Percentiles rank a stretch among this genome's conserved stretches.
phyloP scores from a whole-genome alignment of 1,140 invertebrate genomes.

The Drosophila pachea region DNA sequence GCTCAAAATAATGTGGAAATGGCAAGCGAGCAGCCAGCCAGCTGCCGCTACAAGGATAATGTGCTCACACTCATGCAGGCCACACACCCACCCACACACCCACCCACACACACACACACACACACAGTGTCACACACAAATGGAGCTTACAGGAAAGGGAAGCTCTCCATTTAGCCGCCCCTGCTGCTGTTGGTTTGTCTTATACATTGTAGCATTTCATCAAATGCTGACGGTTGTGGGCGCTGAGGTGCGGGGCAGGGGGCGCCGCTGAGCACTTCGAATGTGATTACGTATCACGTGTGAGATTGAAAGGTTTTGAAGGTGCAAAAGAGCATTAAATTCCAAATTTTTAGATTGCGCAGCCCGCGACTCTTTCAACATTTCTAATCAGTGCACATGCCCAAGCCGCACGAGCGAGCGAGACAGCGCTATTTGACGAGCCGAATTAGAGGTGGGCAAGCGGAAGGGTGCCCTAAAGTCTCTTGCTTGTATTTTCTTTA shows the following conservation, averaged over 20 bases:
- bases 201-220: constrained; percentile 75
- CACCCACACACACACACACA: constrained; percentile 29
- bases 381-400: constrained; percentile 23
- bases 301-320: constrained; percentile 67
- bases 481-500: constrained; percentile 43
- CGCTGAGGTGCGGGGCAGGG: not conserved
- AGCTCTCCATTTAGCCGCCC: constrained; percentile 14
- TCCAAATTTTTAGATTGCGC: constrained; percentile 49
- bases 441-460: too few species aligned
- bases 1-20: constrained; percentile 40
- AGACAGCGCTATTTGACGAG: too few species aligned
- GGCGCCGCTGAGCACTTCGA: constrained; percentile 45
- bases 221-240: constrained; percentile 62
- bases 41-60: constrained; percentile 49
- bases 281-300: constrained; percentile 61
- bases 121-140: constrained; percentile 1
- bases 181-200: constrained; percentile 46
- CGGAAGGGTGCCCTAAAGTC: too few species aligned
- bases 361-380: constrained; percentile 35
- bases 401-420: too few species aligned
- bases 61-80: constrained; percentile 32
- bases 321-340: constrained; percentile 73
- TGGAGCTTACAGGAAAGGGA: not conserved
- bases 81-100: constrained; percentile 27
- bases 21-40: constrained; percentile 33